phyloP scores from a whole-genome alignment of 2,797 vertebrate species.

The Pseudochirops corinnae region DNA sequence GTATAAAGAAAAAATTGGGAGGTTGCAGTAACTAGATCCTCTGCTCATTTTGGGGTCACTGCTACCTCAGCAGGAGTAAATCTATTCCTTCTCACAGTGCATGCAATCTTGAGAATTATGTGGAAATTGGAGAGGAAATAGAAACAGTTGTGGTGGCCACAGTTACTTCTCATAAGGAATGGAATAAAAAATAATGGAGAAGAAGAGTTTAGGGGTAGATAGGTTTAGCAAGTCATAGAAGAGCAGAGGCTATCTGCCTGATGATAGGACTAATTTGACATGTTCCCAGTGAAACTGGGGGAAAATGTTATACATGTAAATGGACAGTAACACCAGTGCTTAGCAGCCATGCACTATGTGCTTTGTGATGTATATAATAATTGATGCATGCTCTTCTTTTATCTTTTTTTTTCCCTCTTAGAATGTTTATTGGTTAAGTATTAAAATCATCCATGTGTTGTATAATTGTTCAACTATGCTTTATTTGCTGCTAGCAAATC shows the following conservation, averaged over 20 bases:
- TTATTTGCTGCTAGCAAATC: neutral
- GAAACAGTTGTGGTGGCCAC: neutral
- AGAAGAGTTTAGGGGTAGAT: neutral
- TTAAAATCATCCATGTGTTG: neutral
- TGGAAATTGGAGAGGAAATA: constrained; percentile 13
- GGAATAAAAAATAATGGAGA: constrained; percentile 19
- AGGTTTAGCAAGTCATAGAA: neutral
- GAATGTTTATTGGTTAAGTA: neutral
- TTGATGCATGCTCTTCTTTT: neutral
- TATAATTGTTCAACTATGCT: neutral
- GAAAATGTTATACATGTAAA: neutral
- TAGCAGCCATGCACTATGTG: neutral
- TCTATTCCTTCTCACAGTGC: neutral
- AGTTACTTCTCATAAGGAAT: neutral
- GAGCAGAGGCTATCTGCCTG: neutral
- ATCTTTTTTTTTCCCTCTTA: neutral
- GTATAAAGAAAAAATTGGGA: neutral
- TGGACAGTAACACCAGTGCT: neutral
- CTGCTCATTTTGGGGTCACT: neutral
- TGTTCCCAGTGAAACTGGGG: neutral
- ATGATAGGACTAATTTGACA: neutral
- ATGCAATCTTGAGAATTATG: constrained; percentile 24
- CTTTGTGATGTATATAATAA: neutral
- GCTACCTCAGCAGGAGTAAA: neutral
- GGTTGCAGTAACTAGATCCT: neutral